Evolutionary conservation across 2,888 invertebrate genomes (phyloP), one percentile per base, ranked within the genome.

Genomic region (Myathropa florea): DNA sequence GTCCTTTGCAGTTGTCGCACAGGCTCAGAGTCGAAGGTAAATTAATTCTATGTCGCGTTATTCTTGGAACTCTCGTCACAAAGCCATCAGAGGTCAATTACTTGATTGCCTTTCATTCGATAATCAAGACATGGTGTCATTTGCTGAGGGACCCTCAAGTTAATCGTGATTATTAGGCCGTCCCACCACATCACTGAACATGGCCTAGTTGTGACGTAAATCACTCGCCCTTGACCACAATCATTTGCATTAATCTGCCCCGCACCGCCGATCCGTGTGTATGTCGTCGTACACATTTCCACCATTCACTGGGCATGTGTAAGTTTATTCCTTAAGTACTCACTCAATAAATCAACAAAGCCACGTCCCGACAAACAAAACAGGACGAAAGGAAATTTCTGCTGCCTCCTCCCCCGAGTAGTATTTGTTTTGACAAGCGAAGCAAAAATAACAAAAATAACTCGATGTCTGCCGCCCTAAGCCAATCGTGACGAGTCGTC

Each of bases 371-470:
- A 33, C 67, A 65, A 24, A 53, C 33, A 67, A 63, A 53, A 70
- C 73, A 64, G 28, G 57, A 57, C 46, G 65, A 73, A 67, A 61
- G 72, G 70, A 64, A 70, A 53, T 28, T 67, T 59, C 73, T 39
- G 63, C 53, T 36, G 60, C 63, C 64, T 12, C 59, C 64, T 63
- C 70, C 68, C 59, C 21, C 59, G 26, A 21, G 46, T 10, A 63
- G 60, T 79, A 68, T 83, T 79, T 83, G 59, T 78, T 83, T 83
- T 78, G 83, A 70, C 83, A 83, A 78, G 78, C 78, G 73, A 64
- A 64, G 73, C 78, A 71, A 57, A 73, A 67, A 71, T 24, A 72
- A 71, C 68, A 64, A 60, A 21, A 46, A 60, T 24, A 30, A 10
- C 28, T 65, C 39, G 33, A 53, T 57, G 78, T 53, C 33, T 33